Percentiles rank a stretch among this genome's conserved stretches.
Conservation (phyloP, 2,113 vertebrate species). For the Sinocyclocheilus grahami region DNA sequence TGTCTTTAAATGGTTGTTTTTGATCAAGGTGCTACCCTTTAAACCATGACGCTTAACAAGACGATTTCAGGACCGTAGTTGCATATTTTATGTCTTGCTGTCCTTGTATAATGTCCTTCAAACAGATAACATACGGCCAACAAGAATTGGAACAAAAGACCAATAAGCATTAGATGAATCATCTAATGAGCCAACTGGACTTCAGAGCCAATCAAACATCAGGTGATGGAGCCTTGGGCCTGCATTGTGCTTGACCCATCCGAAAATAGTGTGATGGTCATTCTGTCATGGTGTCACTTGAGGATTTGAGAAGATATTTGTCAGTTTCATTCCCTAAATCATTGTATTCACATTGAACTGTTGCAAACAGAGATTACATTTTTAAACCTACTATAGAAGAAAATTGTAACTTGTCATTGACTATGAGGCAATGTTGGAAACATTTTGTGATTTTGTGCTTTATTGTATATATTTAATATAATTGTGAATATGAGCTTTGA, state of each 20-base stretch:
- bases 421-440: neutral
- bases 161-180: slow-evolving; percentile 12
- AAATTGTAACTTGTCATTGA: neutral
- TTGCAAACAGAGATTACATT: neutral
- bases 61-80: neutral
- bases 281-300: neutral
- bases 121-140: neutral
- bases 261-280: neutral
- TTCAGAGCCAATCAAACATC: slow-evolving; percentile 4
- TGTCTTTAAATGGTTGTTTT: neutral
- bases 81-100: neutral
- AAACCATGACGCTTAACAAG: neutral
- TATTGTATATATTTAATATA: neutral
- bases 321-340: neutral
- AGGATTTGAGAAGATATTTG: neutral
- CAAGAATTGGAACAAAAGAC: slow-evolving; percentile 6
- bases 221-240: neutral
- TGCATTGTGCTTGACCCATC: neutral
- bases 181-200: neutral
- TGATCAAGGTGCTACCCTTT: neutral
- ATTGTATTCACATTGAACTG: neutral
- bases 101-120: slow-evolving; percentile 6
- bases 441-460: neutral
- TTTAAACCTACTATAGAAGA: neutral
- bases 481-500: slow-evolving; percentile 21